These are phyloP conservation scores for Poecile atricapillus DNA, from an alignment of 2,113 vertebrate species.

Conservation along the genomic window DNA sequence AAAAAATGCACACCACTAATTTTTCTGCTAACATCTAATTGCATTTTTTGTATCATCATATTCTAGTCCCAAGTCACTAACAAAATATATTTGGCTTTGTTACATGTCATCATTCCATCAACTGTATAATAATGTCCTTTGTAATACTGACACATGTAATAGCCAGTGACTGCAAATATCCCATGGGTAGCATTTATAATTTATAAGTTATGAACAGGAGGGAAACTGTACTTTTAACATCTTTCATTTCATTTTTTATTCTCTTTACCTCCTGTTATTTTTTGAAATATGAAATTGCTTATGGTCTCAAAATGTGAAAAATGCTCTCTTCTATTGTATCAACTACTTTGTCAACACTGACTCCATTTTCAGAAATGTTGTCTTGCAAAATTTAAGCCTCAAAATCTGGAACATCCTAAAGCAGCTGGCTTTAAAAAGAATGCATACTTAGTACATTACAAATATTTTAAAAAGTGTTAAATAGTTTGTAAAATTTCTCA, in stretches of 20 bases:
- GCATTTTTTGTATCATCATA: background rate
- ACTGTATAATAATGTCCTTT: background rate
- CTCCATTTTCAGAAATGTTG: background rate
- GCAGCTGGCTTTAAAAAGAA: background rate
- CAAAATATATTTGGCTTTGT: background rate
- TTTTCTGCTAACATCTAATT: background rate
- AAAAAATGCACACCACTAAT: background rate
- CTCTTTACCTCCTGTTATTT: background rate
- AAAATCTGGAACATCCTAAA: background rate
- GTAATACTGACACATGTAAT: background rate
- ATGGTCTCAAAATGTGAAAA: background rate
- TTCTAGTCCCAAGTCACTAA: background rate
- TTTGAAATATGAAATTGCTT: background rate
- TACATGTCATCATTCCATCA: background rate
- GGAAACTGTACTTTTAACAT: background rate
- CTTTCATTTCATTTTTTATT: background rate
- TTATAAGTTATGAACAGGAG: background rate
- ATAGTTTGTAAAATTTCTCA: background rate
- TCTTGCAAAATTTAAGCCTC: background rate
- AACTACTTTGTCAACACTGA: background rate
- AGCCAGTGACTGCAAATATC: background rate
- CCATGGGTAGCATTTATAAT: background rate
- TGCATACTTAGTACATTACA: background rate
- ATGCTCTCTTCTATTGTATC: background rate
- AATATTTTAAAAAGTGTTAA: background rate